Conservation (phyloP, 2,888 invertebrate genomes). For the Agrotis clavis region DNA sequence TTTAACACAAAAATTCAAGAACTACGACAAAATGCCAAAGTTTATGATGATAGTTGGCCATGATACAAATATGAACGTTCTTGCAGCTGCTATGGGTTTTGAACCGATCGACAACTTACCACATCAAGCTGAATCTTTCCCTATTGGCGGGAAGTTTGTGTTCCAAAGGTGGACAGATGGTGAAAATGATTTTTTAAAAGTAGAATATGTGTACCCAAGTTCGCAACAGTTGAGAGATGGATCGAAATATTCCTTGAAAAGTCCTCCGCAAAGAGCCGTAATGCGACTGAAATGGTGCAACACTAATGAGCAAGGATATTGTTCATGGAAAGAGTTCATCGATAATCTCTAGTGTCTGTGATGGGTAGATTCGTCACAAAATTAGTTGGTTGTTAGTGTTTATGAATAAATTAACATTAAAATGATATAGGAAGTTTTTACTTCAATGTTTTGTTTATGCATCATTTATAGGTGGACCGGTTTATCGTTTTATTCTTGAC, state of each 20-base stretch:
- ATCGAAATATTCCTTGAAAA: slow-evolving; percentile 27
- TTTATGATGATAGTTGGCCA: slow-evolving; percentile 55
- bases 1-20: slow-evolving; percentile 41
- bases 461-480: too few species aligned
- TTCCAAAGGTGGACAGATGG: slow-evolving; percentile 58
- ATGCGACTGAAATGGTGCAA: slow-evolving; percentile 49
- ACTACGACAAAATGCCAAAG: slow-evolving; percentile 44
- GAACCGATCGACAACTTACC: slow-evolving; percentile 26
- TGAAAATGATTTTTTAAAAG: slow-evolving; percentile 53
- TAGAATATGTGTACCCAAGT: slow-evolving; percentile 51
- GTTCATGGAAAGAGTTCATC: slow-evolving; percentile 52
- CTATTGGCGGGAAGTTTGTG: slow-evolving; percentile 57
- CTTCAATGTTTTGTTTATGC: too few species aligned
- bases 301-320: slow-evolving; percentile 36
- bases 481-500: too few species aligned
- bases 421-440: too few species aligned
- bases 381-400: too few species aligned
- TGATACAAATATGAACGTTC: slow-evolving; percentile 48
- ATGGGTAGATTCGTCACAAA: too few species aligned
- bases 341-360: slow-evolving; percentile 31
- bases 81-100: slow-evolving; percentile 39
- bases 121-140: slow-evolving; percentile 44
- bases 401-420: too few species aligned
- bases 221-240: slow-evolving; percentile 47
- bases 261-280: slow-evolving; percentile 42